Evolutionary conservation across 2,797 vertebrate genomes (phyloP).

Genomic region (Hydrocynus forskahlii): DNA sequence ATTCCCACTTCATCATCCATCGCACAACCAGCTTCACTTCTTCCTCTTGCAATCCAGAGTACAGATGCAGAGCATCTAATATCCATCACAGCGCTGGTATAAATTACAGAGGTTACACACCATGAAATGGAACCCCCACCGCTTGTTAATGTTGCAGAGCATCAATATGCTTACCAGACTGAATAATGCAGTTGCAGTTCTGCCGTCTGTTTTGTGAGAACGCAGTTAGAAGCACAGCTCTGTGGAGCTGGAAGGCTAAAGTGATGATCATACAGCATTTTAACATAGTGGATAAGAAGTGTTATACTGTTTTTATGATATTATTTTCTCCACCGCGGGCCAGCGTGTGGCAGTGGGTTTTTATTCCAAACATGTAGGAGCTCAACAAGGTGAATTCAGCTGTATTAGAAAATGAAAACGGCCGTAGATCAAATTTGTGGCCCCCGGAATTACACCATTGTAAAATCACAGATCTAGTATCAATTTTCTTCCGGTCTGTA

Average conservation of each 20-base stretch:
- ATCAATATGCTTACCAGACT: neutral
- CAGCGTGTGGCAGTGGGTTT: too few species aligned
- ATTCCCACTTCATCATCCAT: neutral
- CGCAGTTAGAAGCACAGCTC: neutral
- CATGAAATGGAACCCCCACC: constrained; percentile 14
- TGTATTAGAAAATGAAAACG: too few species aligned
- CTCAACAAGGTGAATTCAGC: too few species aligned
- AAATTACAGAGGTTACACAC: constrained; percentile 25
- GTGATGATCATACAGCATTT: neutral
- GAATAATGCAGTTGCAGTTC: neutral
- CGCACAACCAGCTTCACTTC: neutral
- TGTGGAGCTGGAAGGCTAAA: neutral
- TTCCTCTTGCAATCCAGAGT: neutral
- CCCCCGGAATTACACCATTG: too few species aligned
- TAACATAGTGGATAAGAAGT: neutral
- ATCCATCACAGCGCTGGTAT: constrained; percentile 1
- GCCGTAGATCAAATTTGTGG: too few species aligned
- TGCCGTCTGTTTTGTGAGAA: neutral
- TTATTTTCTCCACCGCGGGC: neutral
- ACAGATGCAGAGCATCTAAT: neutral
- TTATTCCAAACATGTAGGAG: too few species aligned
- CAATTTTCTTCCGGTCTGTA: too few species aligned
- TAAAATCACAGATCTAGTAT: too few species aligned
- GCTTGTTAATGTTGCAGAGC: constrained; percentile 17
- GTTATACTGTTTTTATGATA: neutral